Percentiles rank a stretch among this genome's conserved stretches.
Evolutionary conservation across 2,888 invertebrate species (phyloP).

Genomic region (Physocephala rufipes): DNA sequence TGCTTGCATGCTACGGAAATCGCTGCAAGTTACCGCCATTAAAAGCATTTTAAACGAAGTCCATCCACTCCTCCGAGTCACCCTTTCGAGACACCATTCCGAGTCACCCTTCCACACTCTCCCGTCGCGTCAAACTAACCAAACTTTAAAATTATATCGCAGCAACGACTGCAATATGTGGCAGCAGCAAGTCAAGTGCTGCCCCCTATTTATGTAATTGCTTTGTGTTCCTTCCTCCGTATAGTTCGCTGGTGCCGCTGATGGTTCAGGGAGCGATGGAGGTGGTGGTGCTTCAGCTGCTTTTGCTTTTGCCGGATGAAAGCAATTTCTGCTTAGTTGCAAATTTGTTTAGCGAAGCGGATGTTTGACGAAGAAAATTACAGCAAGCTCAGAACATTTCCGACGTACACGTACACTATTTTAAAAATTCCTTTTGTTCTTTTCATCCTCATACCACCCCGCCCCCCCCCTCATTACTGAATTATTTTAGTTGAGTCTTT

Average conservation of each 20-base stretch:
- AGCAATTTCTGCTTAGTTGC: constrained; percentile 25
- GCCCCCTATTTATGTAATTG: constrained; percentile 13
- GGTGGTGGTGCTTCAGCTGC: not conserved
- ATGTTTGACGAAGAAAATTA: constrained; percentile 33
- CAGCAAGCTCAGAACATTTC: constrained; percentile 15
- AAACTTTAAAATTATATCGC: no score
- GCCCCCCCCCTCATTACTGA: no score
- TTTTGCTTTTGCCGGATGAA: not conserved
- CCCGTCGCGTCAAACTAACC: not conserved
- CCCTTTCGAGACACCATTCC: no score
- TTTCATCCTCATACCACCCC: constrained; percentile 3
- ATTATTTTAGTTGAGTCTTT: no score
- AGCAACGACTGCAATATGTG: constrained; percentile 8
- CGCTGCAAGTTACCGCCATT: constrained; percentile 12
- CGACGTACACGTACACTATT: not conserved
- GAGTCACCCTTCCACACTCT: no score
- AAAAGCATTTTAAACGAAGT: constrained; percentile 30
- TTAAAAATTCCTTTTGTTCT: constrained; percentile 14
- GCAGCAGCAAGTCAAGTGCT: constrained; percentile 26
- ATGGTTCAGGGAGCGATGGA: not conserved
- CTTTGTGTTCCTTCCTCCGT: not conserved
- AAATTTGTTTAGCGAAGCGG: constrained; percentile 34
- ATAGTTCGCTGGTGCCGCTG: not conserved
- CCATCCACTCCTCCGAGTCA: no score
- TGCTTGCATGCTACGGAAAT: constrained; percentile 8